Evolutionary conservation across 1,140 invertebrate genomes (phyloP), one percentile per base, ranked within the genome.

Genomic region (Lordiphosa clarofinis): DNA sequence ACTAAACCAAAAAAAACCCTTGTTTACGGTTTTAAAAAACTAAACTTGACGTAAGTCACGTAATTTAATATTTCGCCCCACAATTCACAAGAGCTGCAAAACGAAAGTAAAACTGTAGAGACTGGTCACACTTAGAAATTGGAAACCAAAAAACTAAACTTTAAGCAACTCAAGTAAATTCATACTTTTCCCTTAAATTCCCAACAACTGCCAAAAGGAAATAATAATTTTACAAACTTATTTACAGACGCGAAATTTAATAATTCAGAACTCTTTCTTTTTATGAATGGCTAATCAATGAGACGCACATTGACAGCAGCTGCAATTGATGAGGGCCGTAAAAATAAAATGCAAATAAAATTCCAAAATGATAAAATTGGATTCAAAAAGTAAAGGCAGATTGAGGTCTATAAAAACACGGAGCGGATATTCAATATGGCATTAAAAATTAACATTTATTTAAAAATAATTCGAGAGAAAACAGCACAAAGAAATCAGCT

Each of bases 391-490:
- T 49, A 39, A 38, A 47, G 42, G 73, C 28, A 68, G 48, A 60
- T 54, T 46, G 46, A 38, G 63, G 39, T 37, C 42, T 35, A 52
- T 58, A 66, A 66, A 52, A 54, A 53, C 9, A 40, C 19, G 8
- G 2, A 38, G 19, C 64, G 71, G 64, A 70, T 62, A 55, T 64
- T 74, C 65, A 67, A 73, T 73, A 62, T 62, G 44, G 52, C 73
- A 76, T 76, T 76, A 76, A 62, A 76, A 68, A 72, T 76, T 67
- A 76, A 76, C 71, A 62, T 67, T 76, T 59, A 76, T 76, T 76
- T 76, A 76, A 76, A 76, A 15, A 15, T 15, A 15, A 15, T 15
- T 15, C 15, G 15, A 1, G 15, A 1, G 67, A 67, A 56, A 66
- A 44, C 53, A 60, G 58, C 53, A 53, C 48, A 35, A 53, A 50